Conservation (phyloP, 2,888 invertebrate species). For the Serrognathus titanus region DNA sequence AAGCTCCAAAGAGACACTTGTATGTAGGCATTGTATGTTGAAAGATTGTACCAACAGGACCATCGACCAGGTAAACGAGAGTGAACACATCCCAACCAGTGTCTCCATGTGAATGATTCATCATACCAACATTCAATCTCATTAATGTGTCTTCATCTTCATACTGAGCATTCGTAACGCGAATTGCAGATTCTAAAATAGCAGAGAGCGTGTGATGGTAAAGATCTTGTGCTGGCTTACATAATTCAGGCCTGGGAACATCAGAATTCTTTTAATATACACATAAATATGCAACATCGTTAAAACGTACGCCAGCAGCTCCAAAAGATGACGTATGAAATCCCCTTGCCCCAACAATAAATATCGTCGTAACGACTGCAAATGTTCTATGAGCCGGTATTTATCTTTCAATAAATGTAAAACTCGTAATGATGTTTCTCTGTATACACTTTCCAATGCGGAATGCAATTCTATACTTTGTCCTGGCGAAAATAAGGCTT, state of each 20-base stretch:
- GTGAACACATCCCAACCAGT: conserved; percentile 89
- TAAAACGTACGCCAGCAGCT: conserved; percentile 75
- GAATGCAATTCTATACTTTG: conserved; percentile 73
- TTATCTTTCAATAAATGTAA: conserved; percentile 82
- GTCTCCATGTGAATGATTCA: conserved; percentile 59
- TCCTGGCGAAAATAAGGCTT: conserved; percentile 65
- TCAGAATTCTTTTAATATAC: neutral
- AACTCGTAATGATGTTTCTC: conserved; percentile 81
- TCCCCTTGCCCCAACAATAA: conserved; percentile 93
- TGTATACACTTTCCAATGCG: conserved; percentile 80
- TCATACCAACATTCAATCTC: conserved; percentile 71
- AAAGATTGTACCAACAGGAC: conserved; percentile 83
- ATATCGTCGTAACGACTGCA: conserved; percentile 87
- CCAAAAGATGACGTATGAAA: conserved; percentile 91
- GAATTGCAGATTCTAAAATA: conserved; percentile 79
- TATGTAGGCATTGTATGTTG: conserved; percentile 73
- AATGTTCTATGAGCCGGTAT: conserved; percentile 85
- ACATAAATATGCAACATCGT: neutral
- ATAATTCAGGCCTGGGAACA: conserved; percentile 71
- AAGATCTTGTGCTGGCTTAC: conserved; percentile 79
- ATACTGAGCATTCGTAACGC: conserved; percentile 91
- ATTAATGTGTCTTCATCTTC: conserved; percentile 89
- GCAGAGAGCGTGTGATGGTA: conserved; percentile 85
- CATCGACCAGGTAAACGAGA: conserved; percentile 82
- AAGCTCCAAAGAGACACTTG: conserved; percentile 78